These are phyloP conservation scores for Pardosa pseudoannulata DNA, from an alignment of 2,888 invertebrate species.

Conservation along the genomic window DNA sequence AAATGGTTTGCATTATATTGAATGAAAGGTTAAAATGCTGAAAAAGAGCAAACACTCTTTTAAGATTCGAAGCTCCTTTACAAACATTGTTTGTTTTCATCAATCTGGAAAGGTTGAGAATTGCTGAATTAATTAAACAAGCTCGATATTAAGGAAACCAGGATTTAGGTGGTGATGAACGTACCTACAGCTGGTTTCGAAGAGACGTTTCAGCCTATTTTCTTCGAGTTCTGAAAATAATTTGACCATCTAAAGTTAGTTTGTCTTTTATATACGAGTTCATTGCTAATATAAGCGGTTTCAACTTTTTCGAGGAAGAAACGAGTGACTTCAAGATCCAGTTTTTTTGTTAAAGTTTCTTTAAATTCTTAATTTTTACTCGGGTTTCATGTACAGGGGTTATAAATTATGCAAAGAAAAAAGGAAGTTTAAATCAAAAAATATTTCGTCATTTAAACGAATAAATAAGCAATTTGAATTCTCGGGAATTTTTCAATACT, in stretches of 20 bases:
- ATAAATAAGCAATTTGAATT: too few relatives aligned
- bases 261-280: background rate
- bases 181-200: constrained; percentile 10
- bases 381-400: too few relatives aligned
- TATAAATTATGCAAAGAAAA: too few relatives aligned
- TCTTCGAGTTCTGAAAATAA: background rate
- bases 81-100: background rate
- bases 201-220: background rate
- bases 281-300: constrained; percentile 6
- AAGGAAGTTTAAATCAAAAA: too few relatives aligned
- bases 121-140: constrained; percentile 50
- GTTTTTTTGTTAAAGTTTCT: too few relatives aligned
- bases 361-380: too few relatives aligned
- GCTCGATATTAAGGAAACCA: constrained; percentile 67
- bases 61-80: too few relatives aligned
- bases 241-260: background rate
- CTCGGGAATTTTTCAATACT: background rate
- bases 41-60: too few relatives aligned
- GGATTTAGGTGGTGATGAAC: constrained; percentile 52
- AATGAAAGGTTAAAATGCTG: too few relatives aligned
- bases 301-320: background rate
- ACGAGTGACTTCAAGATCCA: too few relatives aligned
- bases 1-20: too few relatives aligned
- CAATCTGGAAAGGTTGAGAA: constrained; percentile 32
- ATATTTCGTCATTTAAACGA: too few relatives aligned